A percentile compares a stretch with the other conserved stretches of the same genome.
Conservation (phyloP, 2,888 invertebrate species). For the Cactoblastis cactorum region DNA sequence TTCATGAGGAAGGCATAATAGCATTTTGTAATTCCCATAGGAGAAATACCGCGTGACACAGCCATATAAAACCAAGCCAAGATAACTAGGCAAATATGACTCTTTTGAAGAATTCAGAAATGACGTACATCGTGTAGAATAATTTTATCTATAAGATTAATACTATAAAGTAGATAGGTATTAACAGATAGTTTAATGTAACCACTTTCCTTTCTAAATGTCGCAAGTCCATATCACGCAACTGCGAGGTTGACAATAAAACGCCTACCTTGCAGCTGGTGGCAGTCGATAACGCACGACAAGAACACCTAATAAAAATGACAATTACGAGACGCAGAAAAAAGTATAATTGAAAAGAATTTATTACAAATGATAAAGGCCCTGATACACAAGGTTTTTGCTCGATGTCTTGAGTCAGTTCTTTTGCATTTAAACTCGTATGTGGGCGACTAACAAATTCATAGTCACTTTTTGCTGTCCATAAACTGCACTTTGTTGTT, state of each 20-base stretch:
- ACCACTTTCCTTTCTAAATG: conserved; percentile 9
- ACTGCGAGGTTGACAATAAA: conserved; percentile 10
- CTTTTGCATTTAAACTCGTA: too few species aligned
- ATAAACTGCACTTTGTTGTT: too few species aligned
- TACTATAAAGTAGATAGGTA: not conserved
- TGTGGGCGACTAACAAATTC: too few species aligned
- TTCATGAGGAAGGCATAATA: too few species aligned
- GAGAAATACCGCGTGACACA: too few species aligned
- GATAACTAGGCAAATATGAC: too few species aligned
- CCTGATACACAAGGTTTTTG: not conserved
- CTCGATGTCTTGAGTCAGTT: not conserved
- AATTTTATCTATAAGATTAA: not conserved
- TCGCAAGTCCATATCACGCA: conserved; percentile 6
- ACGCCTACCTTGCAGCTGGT: conserved; percentile 5
- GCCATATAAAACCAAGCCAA: too few species aligned
- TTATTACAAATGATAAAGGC: not conserved
- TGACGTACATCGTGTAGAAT: too few species aligned
- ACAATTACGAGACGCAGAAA: not conserved
- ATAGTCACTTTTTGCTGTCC: too few species aligned
- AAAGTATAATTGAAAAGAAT: not conserved
- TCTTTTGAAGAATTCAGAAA: too few species aligned
- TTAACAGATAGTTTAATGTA: not conserved
- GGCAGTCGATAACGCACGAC: conserved; percentile 1
- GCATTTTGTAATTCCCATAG: too few species aligned
- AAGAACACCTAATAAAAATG: conserved; percentile 1